A percentile compares a stretch with the other conserved stretches of the same genome.
phyloP scores from a whole-genome alignment of 2,888 invertebrate genomes.

The Micoletzkya japonica region DNA sequence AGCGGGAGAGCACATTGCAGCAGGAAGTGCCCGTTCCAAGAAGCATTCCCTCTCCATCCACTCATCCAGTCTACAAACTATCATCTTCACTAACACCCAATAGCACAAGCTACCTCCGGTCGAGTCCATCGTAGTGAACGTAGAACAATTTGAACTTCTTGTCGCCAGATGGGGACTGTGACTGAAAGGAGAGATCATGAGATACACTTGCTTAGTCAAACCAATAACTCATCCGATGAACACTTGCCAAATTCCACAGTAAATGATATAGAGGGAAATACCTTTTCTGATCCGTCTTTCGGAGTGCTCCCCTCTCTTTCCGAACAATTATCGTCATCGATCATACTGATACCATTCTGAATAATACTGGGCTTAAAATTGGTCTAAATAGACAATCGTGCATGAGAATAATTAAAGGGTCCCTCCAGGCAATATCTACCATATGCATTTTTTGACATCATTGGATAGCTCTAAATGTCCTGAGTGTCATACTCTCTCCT shows the following conservation, averaged over 20 bases:
- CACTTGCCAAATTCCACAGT: not conserved
- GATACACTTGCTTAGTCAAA: too few species aligned
- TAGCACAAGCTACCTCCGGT: constrained; percentile 37
- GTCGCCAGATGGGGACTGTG: not conserved
- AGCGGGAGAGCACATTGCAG: not conserved
- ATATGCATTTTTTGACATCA: too few species aligned
- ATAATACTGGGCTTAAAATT: too few species aligned
- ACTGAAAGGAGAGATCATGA: too few species aligned
- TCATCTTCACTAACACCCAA: not conserved
- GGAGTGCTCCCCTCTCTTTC: too few species aligned
- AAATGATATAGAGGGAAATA: not conserved
- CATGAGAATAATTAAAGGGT: too few species aligned
- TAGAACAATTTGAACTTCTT: constrained; percentile 38
- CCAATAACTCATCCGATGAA: not conserved
- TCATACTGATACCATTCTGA: too few species aligned
- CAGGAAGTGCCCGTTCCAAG: not conserved
- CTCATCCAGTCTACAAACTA: constrained; percentile 48
- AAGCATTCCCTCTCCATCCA: constrained; percentile 49
- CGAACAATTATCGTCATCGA: not conserved
- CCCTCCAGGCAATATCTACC: too few species aligned
- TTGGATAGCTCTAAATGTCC: too few species aligned
- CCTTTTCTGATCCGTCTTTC: not conserved
- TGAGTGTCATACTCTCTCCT: too few species aligned
- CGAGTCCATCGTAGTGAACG: constrained; percentile 55
- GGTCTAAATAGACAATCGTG: too few species aligned